Conservation (phyloP, 64 coral and sea anemone species). For the Montipora foliosa region DNA sequence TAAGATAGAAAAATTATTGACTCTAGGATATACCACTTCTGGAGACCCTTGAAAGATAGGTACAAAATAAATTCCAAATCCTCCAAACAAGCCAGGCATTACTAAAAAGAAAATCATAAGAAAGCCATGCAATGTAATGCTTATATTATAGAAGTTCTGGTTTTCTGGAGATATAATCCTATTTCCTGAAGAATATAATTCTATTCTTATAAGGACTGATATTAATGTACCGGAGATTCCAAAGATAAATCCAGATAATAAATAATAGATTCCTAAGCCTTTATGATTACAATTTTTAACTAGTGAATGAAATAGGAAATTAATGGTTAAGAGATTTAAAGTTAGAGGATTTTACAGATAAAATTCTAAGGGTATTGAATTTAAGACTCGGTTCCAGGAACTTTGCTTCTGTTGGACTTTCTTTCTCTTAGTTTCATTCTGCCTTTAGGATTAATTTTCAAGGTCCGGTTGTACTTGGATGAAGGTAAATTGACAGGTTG, state of each 20-base stretch:
- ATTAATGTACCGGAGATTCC: constrained; percentile 84
- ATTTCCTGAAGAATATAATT: constrained; percentile 86
- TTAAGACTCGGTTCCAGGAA: not conserved
- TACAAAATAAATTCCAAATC: constrained; percentile 85
- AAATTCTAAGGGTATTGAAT: constrained; percentile 24
- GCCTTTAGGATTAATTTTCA: not conserved
- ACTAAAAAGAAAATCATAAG: constrained; percentile 85
- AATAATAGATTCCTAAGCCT: constrained; percentile 83
- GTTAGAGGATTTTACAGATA: constrained; percentile 69
- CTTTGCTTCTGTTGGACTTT: not conserved
- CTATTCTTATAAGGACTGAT: constrained; percentile 87
- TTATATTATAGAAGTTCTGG: constrained; percentile 87
- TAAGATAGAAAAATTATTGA: constrained; percentile 87
- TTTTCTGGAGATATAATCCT: constrained; percentile 86
- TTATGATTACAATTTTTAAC: constrained; percentile 76
- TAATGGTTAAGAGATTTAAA: constrained; percentile 53
- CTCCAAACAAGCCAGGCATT: constrained; percentile 83
- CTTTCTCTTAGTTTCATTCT: not conserved
- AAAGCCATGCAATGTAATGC: constrained; percentile 85
- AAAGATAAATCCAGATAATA: constrained; percentile 86
- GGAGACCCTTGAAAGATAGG: constrained; percentile 85
- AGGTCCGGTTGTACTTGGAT: not conserved
- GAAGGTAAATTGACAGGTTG: not conserved
- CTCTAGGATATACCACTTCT: constrained; percentile 86
- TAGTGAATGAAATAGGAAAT: constrained; percentile 62